These are phyloP conservation scores for Empidonax traillii DNA, from an alignment of 2,113 vertebrate species.

Conservation along the genomic window DNA sequence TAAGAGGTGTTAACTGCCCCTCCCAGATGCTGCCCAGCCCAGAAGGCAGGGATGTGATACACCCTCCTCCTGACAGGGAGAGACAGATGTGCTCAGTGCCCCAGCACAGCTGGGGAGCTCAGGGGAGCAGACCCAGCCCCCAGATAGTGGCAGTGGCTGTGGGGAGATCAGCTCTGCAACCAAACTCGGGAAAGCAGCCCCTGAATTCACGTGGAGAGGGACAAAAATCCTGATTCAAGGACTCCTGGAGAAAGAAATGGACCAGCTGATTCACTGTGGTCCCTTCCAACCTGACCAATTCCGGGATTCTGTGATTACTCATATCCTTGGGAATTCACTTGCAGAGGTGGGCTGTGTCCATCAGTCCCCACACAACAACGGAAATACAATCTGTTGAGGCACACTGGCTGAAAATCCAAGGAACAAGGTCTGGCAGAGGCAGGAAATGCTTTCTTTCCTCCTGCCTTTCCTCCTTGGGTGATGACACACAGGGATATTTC, in stretches of 20 bases:
- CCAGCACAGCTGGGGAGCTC: neutral
- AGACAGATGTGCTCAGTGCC: neutral
- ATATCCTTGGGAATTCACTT: neutral
- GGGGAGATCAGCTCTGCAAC: neutral
- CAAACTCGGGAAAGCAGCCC: neutral
- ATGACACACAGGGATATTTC: neutral
- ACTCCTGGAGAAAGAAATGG: neutral
- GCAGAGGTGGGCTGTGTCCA: neutral
- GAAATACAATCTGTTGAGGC: neutral
- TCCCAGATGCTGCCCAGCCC: neutral
- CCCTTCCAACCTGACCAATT: neutral
- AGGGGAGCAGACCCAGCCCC: neutral
- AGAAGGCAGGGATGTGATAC: neutral
- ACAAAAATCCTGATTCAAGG: neutral
- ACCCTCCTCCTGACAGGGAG: neutral
- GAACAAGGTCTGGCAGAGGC: neutral
- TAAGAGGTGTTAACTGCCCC: neutral
- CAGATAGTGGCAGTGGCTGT: neutral
- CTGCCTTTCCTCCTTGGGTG: neutral
- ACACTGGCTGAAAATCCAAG: neutral
- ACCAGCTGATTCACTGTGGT: neutral
- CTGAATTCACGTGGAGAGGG: neutral
- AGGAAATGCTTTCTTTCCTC: neutral
- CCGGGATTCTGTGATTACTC: accelerated
- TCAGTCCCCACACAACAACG: neutral